Percentiles rank a stretch among this genome's conserved stretches.
These are phyloP conservation scores for Adrianichthys oophorus DNA, from an alignment of 2,797 vertebrate genomes.

Conservation along the genomic window DNA sequence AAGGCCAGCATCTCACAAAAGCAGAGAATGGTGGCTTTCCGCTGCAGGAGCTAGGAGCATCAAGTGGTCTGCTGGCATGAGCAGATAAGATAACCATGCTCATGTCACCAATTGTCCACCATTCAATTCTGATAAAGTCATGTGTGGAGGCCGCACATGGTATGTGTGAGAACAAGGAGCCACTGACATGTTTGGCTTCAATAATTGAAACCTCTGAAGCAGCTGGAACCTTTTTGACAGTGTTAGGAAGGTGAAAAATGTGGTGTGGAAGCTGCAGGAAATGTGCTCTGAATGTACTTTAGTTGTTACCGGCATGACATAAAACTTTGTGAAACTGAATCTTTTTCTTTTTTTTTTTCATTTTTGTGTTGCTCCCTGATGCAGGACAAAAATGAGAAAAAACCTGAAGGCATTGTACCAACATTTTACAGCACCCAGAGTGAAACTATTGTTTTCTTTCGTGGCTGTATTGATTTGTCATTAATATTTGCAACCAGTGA, in stretches of 20 bases:
- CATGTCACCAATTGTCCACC: slow-evolving; percentile 26
- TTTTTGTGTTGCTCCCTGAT: background rate
- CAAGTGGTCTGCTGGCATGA: slow-evolving; percentile 52
- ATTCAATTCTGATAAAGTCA: slow-evolving; percentile 45
- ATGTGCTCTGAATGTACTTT: slow-evolving; percentile 39
- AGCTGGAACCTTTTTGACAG: slow-evolving; percentile 41
- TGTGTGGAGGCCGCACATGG: slow-evolving; percentile 43
- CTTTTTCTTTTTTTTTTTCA: too few species aligned
- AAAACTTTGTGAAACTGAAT: slow-evolving; percentile 48
- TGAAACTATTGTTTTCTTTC: slow-evolving; percentile 12
- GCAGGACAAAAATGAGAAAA: slow-evolving; percentile 34
- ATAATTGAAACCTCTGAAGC: slow-evolving; percentile 50
- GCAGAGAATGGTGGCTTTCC: slow-evolving; percentile 35
- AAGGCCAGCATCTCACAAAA: slow-evolving; percentile 51
- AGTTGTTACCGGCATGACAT: slow-evolving; percentile 57
- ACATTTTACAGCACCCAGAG: slow-evolving; percentile 28
- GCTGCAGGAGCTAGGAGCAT: slow-evolving; percentile 34
- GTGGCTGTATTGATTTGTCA: too few species aligned
- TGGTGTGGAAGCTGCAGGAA: slow-evolving; percentile 23
- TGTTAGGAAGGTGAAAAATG: slow-evolving; percentile 33
- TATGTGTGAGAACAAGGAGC: slow-evolving; percentile 21
- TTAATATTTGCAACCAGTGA: too few species aligned
- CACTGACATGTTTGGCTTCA: slow-evolving; percentile 39
- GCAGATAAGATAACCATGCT: slow-evolving; percentile 62
- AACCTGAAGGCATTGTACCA: background rate